Percentiles rank a stretch among this genome's conserved stretches.
Conservation (phyloP, 2,797 vertebrate species). For the Mormyrus proboscirostris region DNA sequence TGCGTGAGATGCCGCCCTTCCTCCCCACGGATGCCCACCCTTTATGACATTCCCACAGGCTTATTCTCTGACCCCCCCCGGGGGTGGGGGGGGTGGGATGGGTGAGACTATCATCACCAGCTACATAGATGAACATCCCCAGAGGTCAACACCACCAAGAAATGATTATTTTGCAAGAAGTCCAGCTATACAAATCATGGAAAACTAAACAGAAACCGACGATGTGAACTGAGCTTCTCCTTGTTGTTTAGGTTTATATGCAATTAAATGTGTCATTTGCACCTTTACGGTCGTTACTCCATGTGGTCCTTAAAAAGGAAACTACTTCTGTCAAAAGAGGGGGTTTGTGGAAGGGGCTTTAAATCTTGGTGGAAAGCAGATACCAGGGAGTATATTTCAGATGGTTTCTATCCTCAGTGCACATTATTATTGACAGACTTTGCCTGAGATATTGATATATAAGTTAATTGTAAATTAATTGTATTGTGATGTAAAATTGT, state of each 20-base stretch:
- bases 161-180: background rate
- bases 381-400: background rate
- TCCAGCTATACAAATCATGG: slow-evolving; percentile 29
- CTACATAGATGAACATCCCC: background rate
- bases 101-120: background rate
- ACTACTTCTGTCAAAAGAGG: background rate
- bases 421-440: background rate
- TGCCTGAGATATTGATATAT: background rate
- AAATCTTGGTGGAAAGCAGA: background rate
- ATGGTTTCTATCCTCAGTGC: background rate
- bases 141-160: background rate
- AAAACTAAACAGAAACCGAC: background rate
- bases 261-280: background rate
- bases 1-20: slow-evolving; percentile 19
- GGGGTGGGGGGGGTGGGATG: slow-evolving; percentile 12
- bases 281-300: background rate
- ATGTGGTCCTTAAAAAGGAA: background rate
- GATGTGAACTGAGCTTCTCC: background rate
- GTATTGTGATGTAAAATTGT: background rate
- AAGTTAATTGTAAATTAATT: background rate
- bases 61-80: background rate
- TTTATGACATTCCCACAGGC: slow-evolving; percentile 18
- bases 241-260: background rate
- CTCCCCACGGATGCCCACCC: slow-evolving; percentile 22
- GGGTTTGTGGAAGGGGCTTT: background rate